Evolutionary conservation across 2,888 invertebrate species (phyloP).

Genomic region (Lobophora halterata): DNA sequence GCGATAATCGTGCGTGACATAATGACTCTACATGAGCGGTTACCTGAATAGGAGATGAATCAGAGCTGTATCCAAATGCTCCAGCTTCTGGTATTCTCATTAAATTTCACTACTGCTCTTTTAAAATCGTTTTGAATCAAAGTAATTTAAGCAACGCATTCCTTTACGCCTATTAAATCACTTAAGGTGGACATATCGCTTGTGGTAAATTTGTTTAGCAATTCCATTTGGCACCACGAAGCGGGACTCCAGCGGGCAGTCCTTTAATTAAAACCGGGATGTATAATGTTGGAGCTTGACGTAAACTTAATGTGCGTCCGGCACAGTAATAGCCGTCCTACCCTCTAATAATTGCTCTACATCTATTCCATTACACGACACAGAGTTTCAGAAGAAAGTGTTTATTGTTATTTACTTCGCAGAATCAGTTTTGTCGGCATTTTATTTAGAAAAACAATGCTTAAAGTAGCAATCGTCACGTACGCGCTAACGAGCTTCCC

Average conservation of each 20-base stretch:
- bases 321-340: conserved; percentile 66
- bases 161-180: conserved; percentile 80
- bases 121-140: conserved; percentile 54
- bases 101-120: conserved; percentile 29
- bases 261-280: conserved; percentile 79
- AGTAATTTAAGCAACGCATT: conserved; percentile 70
- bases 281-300: conserved; percentile 71
- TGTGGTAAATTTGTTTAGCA: conserved; percentile 80
- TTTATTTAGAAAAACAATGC: conserved; percentile 64
- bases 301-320: conserved; percentile 76
- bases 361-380: conserved; percentile 63
- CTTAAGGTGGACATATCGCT: conserved; percentile 79
- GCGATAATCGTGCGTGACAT: no score
- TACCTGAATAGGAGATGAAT: no score
- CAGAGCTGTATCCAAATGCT: not conserved
- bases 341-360: conserved; percentile 71
- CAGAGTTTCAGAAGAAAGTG: conserved; percentile 20
- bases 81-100: conserved; percentile 31
- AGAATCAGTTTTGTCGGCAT: conserved; percentile 51
- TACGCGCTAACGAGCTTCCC: conserved; percentile 73
- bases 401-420: conserved; percentile 30
- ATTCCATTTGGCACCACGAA: conserved; percentile 73
- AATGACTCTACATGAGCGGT: no score
- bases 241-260: conserved; percentile 64
- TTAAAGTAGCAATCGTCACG: conserved; percentile 73